A percentile compares a stretch with the other conserved stretches of the same genome.
These are phyloP conservation scores for Pseudotriccus pelzelni DNA, from an alignment of 2,797 vertebrate genomes.

Conservation along the genomic window DNA sequence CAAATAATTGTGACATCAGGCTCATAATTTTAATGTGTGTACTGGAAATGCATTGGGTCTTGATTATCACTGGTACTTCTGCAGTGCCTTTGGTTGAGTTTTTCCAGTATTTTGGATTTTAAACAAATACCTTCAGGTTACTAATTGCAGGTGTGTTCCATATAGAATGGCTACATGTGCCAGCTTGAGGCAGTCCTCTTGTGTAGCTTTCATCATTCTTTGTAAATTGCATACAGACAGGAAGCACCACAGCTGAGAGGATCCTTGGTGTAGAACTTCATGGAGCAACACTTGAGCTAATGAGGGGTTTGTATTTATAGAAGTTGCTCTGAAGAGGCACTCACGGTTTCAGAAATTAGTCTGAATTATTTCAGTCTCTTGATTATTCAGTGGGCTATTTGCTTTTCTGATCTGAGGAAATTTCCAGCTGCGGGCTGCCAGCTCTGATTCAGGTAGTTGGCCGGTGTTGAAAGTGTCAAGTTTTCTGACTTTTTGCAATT, in stretches of 20 bases:
- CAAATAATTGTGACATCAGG: background rate
- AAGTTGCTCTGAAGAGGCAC: background rate
- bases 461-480: background rate
- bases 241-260: background rate
- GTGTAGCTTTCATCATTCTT: background rate
- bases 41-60: background rate
- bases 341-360: background rate
- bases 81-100: background rate
- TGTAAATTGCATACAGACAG: background rate
- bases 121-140: background rate
- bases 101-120: background rate
- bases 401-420: background rate
- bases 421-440: background rate
- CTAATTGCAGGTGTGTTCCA: background rate
- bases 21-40: background rate
- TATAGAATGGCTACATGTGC: background rate
- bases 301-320: background rate
- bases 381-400: background rate
- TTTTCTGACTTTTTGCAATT: background rate
- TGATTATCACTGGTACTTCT: background rate
- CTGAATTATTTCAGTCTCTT: background rate
- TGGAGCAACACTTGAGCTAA: background rate
- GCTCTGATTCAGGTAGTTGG: background rate
- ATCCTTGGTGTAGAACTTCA: background rate
- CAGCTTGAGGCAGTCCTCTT: background rate